Conservation (phyloP, 1,140 invertebrate genomes). For the Tribolium madens region DNA sequence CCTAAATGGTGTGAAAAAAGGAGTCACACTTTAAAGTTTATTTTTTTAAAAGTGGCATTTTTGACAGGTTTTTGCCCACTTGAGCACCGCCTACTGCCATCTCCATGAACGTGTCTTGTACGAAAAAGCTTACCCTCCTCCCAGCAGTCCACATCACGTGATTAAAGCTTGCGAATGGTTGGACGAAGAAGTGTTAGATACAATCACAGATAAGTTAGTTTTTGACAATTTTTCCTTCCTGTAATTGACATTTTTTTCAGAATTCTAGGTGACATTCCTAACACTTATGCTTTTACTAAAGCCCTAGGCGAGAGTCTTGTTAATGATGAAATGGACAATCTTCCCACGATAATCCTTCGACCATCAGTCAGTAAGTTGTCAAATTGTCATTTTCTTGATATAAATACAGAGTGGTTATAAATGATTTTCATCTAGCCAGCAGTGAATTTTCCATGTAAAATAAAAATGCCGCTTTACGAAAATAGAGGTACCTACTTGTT, state of each 20-base stretch:
- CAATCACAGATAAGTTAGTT: conserved; percentile 58
- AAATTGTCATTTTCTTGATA: background rate
- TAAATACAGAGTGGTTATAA: too few relatives aligned
- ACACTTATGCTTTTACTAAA: conserved; percentile 92
- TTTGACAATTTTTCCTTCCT: background rate
- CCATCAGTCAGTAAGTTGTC: conserved; percentile 81
- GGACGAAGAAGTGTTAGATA: conserved; percentile 66
- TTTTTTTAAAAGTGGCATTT: background rate
- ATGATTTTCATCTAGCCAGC: too few relatives aligned
- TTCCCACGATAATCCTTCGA: conserved; percentile 88
- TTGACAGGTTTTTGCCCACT: conserved; percentile 67
- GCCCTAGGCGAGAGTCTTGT: conserved; percentile 84
- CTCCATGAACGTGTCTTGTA: conserved; percentile 77
- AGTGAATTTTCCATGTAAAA: too few relatives aligned
- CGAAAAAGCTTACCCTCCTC: conserved; percentile 76
- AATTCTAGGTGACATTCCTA: conserved; percentile 85
- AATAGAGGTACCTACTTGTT: too few relatives aligned
- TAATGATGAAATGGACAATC: conserved; percentile 67
- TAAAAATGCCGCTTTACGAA: too few relatives aligned
- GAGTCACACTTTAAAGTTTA: background rate
- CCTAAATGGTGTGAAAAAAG: too few relatives aligned
- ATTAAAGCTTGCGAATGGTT: conserved; percentile 85
- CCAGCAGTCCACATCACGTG: conserved; percentile 74
- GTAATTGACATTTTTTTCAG: conserved; percentile 63
- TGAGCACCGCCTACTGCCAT: conserved; percentile 76